Evolutionary conservation across 2,888 invertebrate genomes (phyloP).

Genomic region (Nycteola revayana): DNA sequence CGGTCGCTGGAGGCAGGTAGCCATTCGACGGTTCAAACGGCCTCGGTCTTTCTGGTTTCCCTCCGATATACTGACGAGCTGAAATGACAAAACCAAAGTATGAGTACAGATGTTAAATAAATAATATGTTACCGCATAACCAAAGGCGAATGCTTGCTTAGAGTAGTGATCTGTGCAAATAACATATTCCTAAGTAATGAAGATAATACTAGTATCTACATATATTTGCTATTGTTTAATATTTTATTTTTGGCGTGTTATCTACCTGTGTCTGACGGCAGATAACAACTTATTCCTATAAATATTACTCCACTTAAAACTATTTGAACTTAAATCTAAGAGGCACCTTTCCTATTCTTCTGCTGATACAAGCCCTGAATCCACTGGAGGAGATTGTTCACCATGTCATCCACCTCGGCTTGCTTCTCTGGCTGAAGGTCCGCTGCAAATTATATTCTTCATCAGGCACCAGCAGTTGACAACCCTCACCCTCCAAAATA

Average conservation of each 20-base stretch:
- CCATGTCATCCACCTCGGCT: conserved; percentile 86
- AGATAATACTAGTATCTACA: too few species aligned
- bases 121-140: conserved; percentile 2
- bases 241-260: too few species aligned
- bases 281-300: too few species aligned
- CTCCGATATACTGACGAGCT: conserved; percentile 87
- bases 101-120: too few species aligned
- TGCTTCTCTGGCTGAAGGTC: conserved; percentile 68
- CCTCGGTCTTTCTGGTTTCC: conserved; percentile 85
- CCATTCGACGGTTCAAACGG: conserved; percentile 82
- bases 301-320: too few species aligned
- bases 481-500: conserved; percentile 34
- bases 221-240: too few species aligned
- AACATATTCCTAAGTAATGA: not conserved
- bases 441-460: conserved; percentile 66
- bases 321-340: conserved; percentile 12
- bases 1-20: conserved; percentile 62
- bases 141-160: conserved; percentile 33
- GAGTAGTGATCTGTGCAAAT: conserved; percentile 14
- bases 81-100: conserved; percentile 39
- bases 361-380: conserved; percentile 87
- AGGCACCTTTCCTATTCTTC: conserved; percentile 76
- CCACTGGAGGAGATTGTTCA: conserved; percentile 88
- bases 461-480: conserved; percentile 46
- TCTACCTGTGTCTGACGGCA: too few species aligned